Evolutionary conservation across 2,797 vertebrate species (phyloP).

Genomic region (Loriculus beryllinus): DNA sequence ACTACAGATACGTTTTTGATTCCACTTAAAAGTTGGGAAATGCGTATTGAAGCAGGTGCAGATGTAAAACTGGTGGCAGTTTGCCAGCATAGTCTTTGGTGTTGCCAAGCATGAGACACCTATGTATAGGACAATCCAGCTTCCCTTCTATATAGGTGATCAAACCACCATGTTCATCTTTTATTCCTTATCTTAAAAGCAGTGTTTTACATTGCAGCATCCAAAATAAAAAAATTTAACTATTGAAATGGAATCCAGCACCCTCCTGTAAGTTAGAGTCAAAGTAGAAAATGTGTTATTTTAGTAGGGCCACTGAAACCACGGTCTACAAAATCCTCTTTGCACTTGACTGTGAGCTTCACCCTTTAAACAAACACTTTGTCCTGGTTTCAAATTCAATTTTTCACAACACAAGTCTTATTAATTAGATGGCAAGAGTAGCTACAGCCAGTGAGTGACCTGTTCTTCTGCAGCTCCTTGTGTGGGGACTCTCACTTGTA

Average conservation of each 20-base stretch:
- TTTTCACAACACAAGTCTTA: not conserved
- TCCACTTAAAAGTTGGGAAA: not conserved
- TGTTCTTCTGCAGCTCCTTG: not conserved
- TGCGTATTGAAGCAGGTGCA: not conserved
- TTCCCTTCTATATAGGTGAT: not conserved
- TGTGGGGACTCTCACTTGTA: not conserved
- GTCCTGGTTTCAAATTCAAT: constrained; percentile 9
- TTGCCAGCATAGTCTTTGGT: not conserved
- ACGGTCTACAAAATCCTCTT: not conserved
- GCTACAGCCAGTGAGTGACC: not conserved
- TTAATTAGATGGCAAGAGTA: constrained; percentile 10
- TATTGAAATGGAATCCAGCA: not conserved
- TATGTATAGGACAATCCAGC: not conserved
- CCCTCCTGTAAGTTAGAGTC: not conserved
- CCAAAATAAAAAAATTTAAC: not conserved
- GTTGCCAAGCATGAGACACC: not conserved
- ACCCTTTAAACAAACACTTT: not conserved
- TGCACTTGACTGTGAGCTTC: not conserved
- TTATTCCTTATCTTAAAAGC: not conserved
- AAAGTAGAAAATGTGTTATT: not conserved
- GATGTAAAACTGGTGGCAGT: not conserved
- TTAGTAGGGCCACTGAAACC: not conserved
- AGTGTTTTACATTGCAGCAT: not conserved
- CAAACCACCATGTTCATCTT: not conserved
- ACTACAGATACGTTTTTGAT: not conserved